Evolutionary conservation across 2,797 vertebrate genomes (phyloP), one percentile per base, ranked within the genome.

Genomic region (Poliocrania exsul): DNA sequence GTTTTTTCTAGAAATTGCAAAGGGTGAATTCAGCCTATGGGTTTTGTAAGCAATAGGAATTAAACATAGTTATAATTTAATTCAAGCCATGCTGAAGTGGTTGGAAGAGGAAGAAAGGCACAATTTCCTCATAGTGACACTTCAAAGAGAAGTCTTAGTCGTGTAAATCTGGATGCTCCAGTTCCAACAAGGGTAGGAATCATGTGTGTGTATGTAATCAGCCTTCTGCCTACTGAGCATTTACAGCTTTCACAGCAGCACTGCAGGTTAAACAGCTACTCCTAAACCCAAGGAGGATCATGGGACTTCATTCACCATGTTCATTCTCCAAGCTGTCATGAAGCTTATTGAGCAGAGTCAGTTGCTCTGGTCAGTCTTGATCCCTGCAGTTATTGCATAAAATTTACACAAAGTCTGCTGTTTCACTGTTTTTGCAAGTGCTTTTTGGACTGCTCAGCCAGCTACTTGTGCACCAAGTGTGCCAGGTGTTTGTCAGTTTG

Each of bases 141-240:
- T 94, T 94, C 90, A 95, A 93, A 96, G 85, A 24, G 28, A 84
- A 47, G n/a, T 20, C 40, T 85, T n/a, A 35, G 67, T 54, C 0
- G 0, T 81, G 75, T 80, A 86, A 80, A 67, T 90, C 81, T 93
- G 92, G 92, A 77, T 80, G 67, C 64, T 84, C 83, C 78, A 64
- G 88, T 95, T 93, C 70, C 49, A 73, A 84, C 49, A 81, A 64
- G 57, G 49, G 70, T n/a, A 75, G 72, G 53, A 74, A 38, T 53
- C 46, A 17, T 29, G 2, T 1, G 4, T 33, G 40, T 54, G 7
- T 38, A 17, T 80, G n/a, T 73, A 44, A 53, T 78, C 75, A 90
- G 46, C 47, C 60, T 70, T n/a, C 38, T 90, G 78, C 60, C 67
- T 79, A 4, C 20, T 60, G 90, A 72, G 80, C 3, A 1, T 37